Evolutionary conservation across 2,888 invertebrate genomes (phyloP).

Genomic region (Galeopsomyia nigrocyanea): DNA sequence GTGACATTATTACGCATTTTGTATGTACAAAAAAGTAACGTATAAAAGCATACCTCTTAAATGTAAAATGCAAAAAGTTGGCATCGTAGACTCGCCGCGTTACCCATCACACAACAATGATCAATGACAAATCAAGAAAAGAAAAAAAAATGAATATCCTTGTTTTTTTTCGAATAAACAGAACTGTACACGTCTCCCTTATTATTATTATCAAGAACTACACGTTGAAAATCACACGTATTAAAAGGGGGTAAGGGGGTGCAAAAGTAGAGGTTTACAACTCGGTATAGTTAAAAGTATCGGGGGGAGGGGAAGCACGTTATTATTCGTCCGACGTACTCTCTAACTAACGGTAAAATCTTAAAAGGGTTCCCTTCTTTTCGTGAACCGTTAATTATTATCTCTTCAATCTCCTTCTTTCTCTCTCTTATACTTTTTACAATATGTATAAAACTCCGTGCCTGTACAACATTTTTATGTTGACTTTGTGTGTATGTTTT

Average conservation of each 20-base stretch:
- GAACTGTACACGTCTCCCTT: slow-evolving; percentile 16
- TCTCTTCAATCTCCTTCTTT: slow-evolving; percentile 1
- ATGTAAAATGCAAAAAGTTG: slow-evolving; percentile 43
- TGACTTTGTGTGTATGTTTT: slow-evolving; percentile 14
- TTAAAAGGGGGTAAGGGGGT: neutral
- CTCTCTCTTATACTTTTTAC: slow-evolving; percentile 40
- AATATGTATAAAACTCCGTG: slow-evolving; percentile 44
- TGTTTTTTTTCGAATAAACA: neutral
- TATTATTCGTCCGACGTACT: slow-evolving; percentile 38
- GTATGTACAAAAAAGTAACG: slow-evolving; percentile 33
- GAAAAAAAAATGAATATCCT: slow-evolving; percentile 22
- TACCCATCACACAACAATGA: no score
- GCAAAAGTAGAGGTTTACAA: no score
- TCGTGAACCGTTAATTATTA: neutral
- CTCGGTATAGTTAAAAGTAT: no score
- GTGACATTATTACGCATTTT: slow-evolving; percentile 21
- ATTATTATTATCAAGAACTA: slow-evolving; percentile 9
- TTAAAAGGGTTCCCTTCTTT: slow-evolving; percentile 14
- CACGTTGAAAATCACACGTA: slow-evolving; percentile 44
- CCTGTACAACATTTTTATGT: slow-evolving; percentile 37
- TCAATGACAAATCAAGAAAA: slow-evolving; percentile 17
- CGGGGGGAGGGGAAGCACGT: slow-evolving; percentile 50
- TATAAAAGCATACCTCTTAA: slow-evolving; percentile 39
- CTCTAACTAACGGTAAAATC: slow-evolving; percentile 13
- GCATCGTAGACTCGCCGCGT: slow-evolving; percentile 35